Conservation (phyloP, 2,888 invertebrate species). For the Urechis unicinctus region DNA sequence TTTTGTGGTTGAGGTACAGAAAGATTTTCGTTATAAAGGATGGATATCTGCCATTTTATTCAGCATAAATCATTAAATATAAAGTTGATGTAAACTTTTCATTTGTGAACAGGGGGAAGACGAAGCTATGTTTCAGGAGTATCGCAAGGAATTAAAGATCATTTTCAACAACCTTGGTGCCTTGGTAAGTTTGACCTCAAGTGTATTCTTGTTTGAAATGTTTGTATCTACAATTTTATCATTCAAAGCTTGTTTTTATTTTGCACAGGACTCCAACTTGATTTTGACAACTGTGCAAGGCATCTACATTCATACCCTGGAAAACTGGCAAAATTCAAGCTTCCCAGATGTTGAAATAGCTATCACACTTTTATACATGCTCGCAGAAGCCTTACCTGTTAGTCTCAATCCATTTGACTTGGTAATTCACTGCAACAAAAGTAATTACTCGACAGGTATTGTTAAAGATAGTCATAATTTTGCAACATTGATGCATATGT, state of each 20-base stretch:
- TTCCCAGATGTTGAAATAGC: slow-evolving; percentile 55
- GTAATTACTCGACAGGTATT: too few relatives aligned
- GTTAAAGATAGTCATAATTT: too few relatives aligned
- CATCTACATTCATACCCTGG: slow-evolving; percentile 46
- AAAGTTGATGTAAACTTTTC: too few relatives aligned
- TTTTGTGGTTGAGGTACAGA: slow-evolving; percentile 52
- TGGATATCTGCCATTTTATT: not conserved
- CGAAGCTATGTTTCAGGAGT: slow-evolving; percentile 56
- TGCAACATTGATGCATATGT: too few relatives aligned
- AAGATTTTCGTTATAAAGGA: not conserved
- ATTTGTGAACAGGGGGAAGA: slow-evolving; percentile 50
- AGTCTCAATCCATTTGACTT: too few relatives aligned
- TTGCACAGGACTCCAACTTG: slow-evolving; percentile 49
- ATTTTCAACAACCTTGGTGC: slow-evolving; percentile 55
- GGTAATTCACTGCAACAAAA: too few relatives aligned
- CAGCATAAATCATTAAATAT: not conserved
- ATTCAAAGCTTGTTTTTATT: not conserved
- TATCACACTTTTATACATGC: slow-evolving; percentile 52
- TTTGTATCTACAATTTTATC: not conserved
- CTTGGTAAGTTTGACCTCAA: slow-evolving; percentile 42
- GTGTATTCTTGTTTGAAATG: not conserved
- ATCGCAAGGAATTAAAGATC: slow-evolving; percentile 54
- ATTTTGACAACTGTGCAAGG: slow-evolving; percentile 51
- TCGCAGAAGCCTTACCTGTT: slow-evolving; percentile 54
- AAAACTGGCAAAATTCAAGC: slow-evolving; percentile 50